Evolutionary conservation across 2,113 vertebrate species (phyloP).

Genomic region (Sylvilagus bachmani): DNA sequence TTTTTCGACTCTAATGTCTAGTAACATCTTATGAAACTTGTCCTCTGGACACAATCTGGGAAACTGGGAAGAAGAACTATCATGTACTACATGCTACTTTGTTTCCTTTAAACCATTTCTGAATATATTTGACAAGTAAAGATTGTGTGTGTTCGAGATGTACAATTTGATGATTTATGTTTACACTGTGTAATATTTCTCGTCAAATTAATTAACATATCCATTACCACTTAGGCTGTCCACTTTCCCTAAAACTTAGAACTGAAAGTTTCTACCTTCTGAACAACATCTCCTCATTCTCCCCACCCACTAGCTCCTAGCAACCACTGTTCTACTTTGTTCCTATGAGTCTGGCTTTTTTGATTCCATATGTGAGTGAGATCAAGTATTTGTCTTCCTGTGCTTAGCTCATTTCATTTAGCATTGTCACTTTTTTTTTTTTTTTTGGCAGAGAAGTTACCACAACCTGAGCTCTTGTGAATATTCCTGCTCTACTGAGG

Average conservation of each 20-base stretch:
- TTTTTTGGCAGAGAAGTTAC: slow-evolving; percentile 12
- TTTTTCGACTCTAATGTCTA: not conserved
- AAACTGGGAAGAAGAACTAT: slow-evolving; percentile 54
- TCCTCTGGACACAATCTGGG: slow-evolving; percentile 40
- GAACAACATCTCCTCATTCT: not conserved
- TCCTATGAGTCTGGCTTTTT: not conserved
- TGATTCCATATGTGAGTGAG: not conserved
- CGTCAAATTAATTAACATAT: not conserved
- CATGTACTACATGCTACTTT: not conserved
- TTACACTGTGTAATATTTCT: not conserved
- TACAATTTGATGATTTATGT: not conserved
- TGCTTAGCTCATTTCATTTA: not conserved
- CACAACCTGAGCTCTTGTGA: not conserved
- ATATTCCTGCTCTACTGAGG: slow-evolving; percentile 23
- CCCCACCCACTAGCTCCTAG: not conserved
- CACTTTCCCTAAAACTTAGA: not conserved
- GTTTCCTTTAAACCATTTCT: not conserved
- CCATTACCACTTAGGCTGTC: not conserved
- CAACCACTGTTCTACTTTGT: not conserved
- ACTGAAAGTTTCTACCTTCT: not conserved
- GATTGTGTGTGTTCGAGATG: not conserved
- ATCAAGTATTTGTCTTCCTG: not conserved
- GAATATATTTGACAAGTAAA: not conserved
- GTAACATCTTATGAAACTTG: slow-evolving; percentile 38
- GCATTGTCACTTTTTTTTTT: not conserved